phyloP scores from a whole-genome alignment of 1,140 invertebrate species.

The Danaus plexippus region DNA sequence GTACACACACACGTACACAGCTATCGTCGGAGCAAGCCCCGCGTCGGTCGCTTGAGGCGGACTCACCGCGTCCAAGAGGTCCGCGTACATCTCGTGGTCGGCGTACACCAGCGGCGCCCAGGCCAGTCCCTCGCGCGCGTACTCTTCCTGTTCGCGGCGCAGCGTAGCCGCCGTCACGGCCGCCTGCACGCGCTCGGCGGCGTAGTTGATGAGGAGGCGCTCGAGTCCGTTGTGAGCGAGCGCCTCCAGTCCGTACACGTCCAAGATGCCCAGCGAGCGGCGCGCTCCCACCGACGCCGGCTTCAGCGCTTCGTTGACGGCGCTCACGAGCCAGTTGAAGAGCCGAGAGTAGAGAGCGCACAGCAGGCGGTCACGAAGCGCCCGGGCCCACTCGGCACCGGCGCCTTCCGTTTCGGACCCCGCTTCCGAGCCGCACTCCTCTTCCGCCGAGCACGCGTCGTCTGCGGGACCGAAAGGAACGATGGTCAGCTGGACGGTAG shows the following conservation, averaged over 20 bases:
- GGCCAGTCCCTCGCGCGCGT: conserved; percentile 76
- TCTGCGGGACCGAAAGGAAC: conserved; percentile 4
- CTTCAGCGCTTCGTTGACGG: conserved; percentile 76
- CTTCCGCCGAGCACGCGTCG: conserved; percentile 26
- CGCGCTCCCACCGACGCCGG: conserved; percentile 52
- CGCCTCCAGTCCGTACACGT: conserved; percentile 91
- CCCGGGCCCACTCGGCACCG: conserved; percentile 59
- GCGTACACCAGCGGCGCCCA: conserved; percentile 41
- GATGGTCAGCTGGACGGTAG: not conserved
- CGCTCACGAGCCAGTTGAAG: conserved; percentile 84
- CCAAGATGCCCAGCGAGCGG: conserved; percentile 82
- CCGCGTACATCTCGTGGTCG: conserved; percentile 45
- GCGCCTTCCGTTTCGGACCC: conserved; percentile 72
- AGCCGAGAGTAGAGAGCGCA: conserved; percentile 82
- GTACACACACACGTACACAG: too few relatives aligned
- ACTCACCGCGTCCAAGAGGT: conserved; percentile 42
- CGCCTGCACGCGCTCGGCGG: conserved; percentile 91
- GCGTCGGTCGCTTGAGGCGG: not conserved
- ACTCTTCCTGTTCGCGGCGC: conserved; percentile 89
- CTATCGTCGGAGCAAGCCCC: too few relatives aligned
- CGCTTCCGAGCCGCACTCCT: conserved; percentile 32
- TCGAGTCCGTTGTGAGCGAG: conserved; percentile 82
- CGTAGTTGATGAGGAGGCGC: conserved; percentile 92
- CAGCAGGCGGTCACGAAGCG: conserved; percentile 72
- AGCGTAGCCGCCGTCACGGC: conserved; percentile 78